A percentile compares a stretch with the other conserved stretches of the same genome.
Conservation (phyloP, 1,140 invertebrate genomes). For the Zaprionus davidi region DNA sequence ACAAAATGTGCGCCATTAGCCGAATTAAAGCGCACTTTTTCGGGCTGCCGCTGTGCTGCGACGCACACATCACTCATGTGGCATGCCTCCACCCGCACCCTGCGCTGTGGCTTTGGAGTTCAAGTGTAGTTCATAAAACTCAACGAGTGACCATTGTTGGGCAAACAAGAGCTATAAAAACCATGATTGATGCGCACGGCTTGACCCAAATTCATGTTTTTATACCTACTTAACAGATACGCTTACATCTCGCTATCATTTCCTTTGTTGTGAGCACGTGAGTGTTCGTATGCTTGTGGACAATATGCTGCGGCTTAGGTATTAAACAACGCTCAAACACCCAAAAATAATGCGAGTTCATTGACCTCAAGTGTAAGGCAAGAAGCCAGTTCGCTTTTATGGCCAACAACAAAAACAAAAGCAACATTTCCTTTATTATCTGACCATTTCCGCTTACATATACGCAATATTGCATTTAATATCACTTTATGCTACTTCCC, state of each 20-base stretch:
- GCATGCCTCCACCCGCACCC: not conserved
- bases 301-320: slow-evolving; percentile 38
- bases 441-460: slow-evolving; percentile 64
- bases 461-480: slow-evolving; percentile 73
- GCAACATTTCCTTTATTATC: slow-evolving; percentile 66
- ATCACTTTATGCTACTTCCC: slow-evolving; percentile 62
- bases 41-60: not conserved
- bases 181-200: slow-evolving; percentile 75
- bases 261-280: slow-evolving; percentile 2
- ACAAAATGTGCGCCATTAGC: slow-evolving; percentile 77
- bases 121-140: slow-evolving; percentile 60
- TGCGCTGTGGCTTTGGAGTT: slow-evolving; percentile 39
- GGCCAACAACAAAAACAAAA: not conserved
- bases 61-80: slow-evolving; percentile 39
- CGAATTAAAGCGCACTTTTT: slow-evolving; percentile 72
- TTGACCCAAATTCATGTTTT: slow-evolving; percentile 80
- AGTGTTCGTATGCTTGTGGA: not conserved
- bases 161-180: slow-evolving; percentile 61
- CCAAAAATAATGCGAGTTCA: slow-evolving; percentile 25
- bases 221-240: slow-evolving; percentile 69
- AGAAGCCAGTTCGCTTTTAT: slow-evolving; percentile 35
- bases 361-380: slow-evolving; percentile 34
- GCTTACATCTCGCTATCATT: slow-evolving; percentile 27
- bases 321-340: slow-evolving; percentile 25
- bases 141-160: slow-evolving; percentile 54